These are phyloP conservation scores for Tipula confusa DNA, from an alignment of 2,888 invertebrate species.

Conservation along the genomic window DNA sequence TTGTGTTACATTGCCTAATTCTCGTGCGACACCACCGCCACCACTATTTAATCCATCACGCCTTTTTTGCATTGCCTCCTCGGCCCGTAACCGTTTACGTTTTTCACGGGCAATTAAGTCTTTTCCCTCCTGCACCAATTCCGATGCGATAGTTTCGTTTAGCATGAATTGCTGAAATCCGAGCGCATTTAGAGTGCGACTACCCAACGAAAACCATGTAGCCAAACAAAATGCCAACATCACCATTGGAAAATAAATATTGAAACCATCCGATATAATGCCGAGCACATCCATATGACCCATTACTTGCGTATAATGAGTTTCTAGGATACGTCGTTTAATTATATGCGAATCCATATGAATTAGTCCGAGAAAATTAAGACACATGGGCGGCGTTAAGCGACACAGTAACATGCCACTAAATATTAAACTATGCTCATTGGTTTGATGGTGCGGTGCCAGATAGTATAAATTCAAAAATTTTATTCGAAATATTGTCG, in stretches of 20 bases:
- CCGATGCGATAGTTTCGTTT: conserved; percentile 88
- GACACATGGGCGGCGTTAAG: conserved; percentile 94
- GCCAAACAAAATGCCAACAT: conserved; percentile 89
- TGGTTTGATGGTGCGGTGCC: conserved; percentile 96
- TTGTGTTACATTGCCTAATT: not conserved
- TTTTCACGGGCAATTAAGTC: conserved; percentile 87
- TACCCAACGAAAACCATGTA: conserved; percentile 91
- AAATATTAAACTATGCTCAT: conserved; percentile 97
- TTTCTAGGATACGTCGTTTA: conserved; percentile 73
- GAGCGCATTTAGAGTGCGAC: conserved; percentile 79
- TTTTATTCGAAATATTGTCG: conserved; percentile 93
- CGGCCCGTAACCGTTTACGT: conserved; percentile 72
- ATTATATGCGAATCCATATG: conserved; percentile 97
- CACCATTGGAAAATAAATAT: conserved; percentile 97
- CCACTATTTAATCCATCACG: conserved; percentile 38
- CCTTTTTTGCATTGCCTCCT: conserved; percentile 72
- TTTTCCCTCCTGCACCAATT: conserved; percentile 88
- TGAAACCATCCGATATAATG: conserved; percentile 95
- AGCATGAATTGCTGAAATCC: conserved; percentile 97
- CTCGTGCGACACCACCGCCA: not conserved
- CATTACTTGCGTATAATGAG: conserved; percentile 97
- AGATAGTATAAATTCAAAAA: conserved; percentile 95
- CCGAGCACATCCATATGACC: conserved; percentile 98
- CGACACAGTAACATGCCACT: conserved; percentile 98
- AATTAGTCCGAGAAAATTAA: conserved; percentile 95